These are phyloP conservation scores for Ceratitis capitata DNA, from an alignment of 1,140 invertebrate species.

Conservation along the genomic window DNA sequence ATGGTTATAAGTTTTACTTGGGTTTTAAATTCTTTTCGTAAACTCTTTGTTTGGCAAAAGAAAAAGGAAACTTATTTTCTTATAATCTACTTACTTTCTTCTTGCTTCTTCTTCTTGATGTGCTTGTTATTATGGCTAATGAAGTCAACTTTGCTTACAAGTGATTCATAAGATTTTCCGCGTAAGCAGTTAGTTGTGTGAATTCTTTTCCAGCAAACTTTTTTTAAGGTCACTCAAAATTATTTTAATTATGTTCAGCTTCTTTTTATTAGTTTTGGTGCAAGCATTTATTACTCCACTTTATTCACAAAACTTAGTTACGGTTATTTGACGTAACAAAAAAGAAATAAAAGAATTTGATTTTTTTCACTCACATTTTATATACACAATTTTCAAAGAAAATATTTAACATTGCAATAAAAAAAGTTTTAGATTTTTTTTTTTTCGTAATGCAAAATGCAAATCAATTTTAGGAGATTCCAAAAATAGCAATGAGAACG, in stretches of 20 bases:
- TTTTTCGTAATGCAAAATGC: no score
- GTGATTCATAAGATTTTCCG: background rate
- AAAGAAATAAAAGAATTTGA: no score
- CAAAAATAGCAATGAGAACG: no score
- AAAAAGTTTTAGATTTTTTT: no score
- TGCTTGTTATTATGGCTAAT: background rate
- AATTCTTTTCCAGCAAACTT: background rate
- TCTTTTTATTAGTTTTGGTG: background rate
- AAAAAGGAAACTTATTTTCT: background rate
- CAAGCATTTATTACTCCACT: no score
- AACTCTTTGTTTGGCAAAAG: background rate
- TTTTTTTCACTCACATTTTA: no score
- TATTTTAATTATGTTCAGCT: background rate
- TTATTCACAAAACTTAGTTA: no score
- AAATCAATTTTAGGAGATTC: no score
- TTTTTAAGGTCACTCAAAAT: background rate
- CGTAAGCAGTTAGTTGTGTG: background rate
- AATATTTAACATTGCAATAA: no score
- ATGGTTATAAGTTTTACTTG: background rate
- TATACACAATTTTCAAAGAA: no score
- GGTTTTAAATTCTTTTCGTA: background rate
- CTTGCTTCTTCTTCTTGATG: background rate
- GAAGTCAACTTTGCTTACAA: background rate
- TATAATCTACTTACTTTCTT: background rate
- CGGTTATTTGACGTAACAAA: no score